phyloP scores from a whole-genome alignment of 2,888 invertebrate species.

The Cataglyphis altisquamis region DNA sequence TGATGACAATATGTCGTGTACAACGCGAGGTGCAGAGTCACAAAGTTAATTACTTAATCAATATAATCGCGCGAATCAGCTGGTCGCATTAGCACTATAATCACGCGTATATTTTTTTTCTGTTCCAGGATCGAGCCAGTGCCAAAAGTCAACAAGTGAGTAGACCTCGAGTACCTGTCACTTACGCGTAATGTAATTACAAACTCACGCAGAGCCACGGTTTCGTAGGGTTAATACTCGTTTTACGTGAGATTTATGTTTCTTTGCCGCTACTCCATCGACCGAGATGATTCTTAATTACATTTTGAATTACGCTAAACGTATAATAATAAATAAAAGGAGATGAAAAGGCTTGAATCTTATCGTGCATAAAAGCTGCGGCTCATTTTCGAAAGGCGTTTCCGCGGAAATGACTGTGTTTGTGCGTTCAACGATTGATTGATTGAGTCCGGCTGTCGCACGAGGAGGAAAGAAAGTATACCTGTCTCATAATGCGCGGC shows the following conservation, averaged over 20 bases:
- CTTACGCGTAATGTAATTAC: slow-evolving; percentile 59
- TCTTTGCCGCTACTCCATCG: slow-evolving; percentile 25
- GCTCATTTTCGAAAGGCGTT: slow-evolving; percentile 42
- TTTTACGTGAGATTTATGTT: slow-evolving; percentile 59
- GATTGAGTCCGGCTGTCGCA: slow-evolving; percentile 54
- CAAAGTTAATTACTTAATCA: slow-evolving; percentile 24
- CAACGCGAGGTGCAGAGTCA: not conserved
- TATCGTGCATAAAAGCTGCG: slow-evolving; percentile 10
- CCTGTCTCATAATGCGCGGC: slow-evolving; percentile 69
- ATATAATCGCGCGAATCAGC: not conserved
- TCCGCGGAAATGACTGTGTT: slow-evolving; percentile 29
- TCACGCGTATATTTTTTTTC: slow-evolving; percentile 43
- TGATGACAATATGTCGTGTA: not conserved
- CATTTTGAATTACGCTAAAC: slow-evolving; percentile 59
- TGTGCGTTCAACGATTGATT: slow-evolving; percentile 45
- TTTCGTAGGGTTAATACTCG: slow-evolving; percentile 61
- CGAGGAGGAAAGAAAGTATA: slow-evolving; percentile 15
- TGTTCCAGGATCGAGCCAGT: slow-evolving; percentile 66
- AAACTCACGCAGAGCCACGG: slow-evolving; percentile 45
- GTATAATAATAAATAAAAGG: slow-evolving; percentile 29
- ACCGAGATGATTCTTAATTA: slow-evolving; percentile 58
- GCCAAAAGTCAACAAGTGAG: slow-evolving; percentile 71
- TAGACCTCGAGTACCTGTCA: slow-evolving; percentile 43
- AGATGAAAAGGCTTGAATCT: slow-evolving; percentile 45
- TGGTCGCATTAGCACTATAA: slow-evolving; percentile 25